Base-by-base conservation (phyloP, 2,888 invertebrate species). In the Stomorhina lunata region DNA sequence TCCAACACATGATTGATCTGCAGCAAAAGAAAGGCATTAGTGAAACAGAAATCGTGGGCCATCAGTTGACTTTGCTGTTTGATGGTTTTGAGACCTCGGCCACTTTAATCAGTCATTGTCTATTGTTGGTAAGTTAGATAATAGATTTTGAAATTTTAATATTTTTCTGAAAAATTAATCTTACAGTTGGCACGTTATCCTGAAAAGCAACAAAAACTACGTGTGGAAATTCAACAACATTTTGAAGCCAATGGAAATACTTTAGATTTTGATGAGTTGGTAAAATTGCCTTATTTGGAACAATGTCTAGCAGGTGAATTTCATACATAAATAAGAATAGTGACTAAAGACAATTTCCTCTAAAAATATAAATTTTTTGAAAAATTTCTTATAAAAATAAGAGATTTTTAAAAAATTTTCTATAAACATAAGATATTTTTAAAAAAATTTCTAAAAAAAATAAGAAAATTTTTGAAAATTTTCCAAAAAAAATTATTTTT, bases 41-140 rank as follows among this genome's bases (percentile, higher is more conserved):
- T 2, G 65, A 72, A 6, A 22, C 71, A 2, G 85, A 87, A 17
- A 80, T 88, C 40, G 83, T 86, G 0, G 86, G 86, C 4, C 87
- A 87, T 69, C 85, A 85, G 0, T 83, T 87, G 1, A 87, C 88
- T 2, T 84, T 88, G 29, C 77, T 87, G 17, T 71, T 87, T 25
- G 88, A 89, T 76, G 88, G 87, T 7, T 86, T 85, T 50, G 87
- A 87, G 73, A 87, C 88, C 12, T 86, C 87, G 2, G 86, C 87
- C n/a, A 77, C 85, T 22, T 59, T 86, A 4, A 85, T 88, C 29
- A 80, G 86, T 4, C 86, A 87, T 57, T 86, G 86, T 20, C 77
- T 88, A 12, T 79, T 86, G 40, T 65, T 86, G 84, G 88, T 87
- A 75, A 82, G 85, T 71, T 25, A 2, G 4, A 32, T 68, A 12